These are phyloP conservation scores for Encarsia formosa DNA, from an alignment of 2,888 invertebrate genomes.

Conservation along the genomic window DNA sequence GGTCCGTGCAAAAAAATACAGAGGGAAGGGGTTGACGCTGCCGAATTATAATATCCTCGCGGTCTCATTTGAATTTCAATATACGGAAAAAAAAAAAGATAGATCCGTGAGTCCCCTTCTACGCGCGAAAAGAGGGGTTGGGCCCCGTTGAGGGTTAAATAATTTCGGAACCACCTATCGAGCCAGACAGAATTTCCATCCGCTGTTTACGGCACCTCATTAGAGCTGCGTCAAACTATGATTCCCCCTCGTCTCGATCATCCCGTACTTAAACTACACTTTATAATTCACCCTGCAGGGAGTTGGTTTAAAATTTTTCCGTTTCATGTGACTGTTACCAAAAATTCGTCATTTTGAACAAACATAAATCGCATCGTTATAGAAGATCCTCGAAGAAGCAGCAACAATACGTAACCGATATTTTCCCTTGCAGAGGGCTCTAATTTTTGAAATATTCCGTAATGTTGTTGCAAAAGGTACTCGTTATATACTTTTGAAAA, in stretches of 20 bases:
- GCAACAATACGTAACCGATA: neutral
- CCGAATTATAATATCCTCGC: slow-evolving; percentile 51
- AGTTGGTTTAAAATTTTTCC: too few species aligned
- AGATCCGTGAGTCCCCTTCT: too few species aligned
- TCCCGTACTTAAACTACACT: slow-evolving; percentile 13
- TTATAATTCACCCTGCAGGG: neutral
- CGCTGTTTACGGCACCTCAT: slow-evolving; percentile 40
- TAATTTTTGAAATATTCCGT: neutral
- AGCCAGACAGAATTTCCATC: slow-evolving; percentile 4
- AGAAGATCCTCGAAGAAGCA: too few species aligned
- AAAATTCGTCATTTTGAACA: too few species aligned
- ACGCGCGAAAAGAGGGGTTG: too few species aligned
- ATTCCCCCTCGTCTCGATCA: slow-evolving; percentile 13
- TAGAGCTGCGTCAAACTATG: slow-evolving; percentile 40
- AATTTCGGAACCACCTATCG: too few species aligned
- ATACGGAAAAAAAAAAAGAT: neutral
- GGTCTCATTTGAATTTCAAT: slow-evolving; percentile 53
- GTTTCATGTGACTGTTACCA: too few species aligned
- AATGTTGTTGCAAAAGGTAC: too few species aligned
- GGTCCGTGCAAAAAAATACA: slow-evolving; percentile 49
- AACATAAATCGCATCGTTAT: too few species aligned
- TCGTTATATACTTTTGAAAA: slow-evolving; percentile 7
- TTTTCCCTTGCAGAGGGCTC: neutral
- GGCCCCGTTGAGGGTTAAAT: slow-evolving; percentile 30
- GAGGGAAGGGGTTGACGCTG: slow-evolving; percentile 45